Base-by-base conservation (phyloP, 2,888 invertebrate species). In the Timema cristinae region DNA sequence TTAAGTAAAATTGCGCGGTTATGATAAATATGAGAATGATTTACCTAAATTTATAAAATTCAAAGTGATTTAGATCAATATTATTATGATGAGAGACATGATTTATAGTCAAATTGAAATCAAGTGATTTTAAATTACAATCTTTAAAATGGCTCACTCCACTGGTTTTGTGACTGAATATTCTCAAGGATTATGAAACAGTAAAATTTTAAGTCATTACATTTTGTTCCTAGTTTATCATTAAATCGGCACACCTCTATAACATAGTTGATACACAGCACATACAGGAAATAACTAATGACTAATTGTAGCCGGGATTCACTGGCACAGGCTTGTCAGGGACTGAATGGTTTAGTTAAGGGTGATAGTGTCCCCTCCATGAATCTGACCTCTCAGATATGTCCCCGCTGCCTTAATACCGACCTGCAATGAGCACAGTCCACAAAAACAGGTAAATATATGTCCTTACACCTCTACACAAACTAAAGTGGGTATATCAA, bases 401-500 rank as follows among this genome's bases (percentile, higher is more conserved):
- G 66, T 68, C 59, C 68, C 71, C 70, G 66, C 68, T 49, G 50
- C 71, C 69, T 68, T 75, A 83, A 82, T 83, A 83, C 79, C 83
- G 83, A 82, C 83, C 83, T 83, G 83, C 81, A 83, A 83, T 82
- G 80, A 80, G 82, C 81, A 80, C 72, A 70, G 61, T 63, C 68
- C 63, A 72, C 72, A 72, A 63, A 69, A 54, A 69, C 66, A 32
- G 32, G 32, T 32, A 32, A 66, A 72, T 72, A 32, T 71, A 67
- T 49, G 63, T 66, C 47, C 50, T 66, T 50, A 56, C 50, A 50
- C 47, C 54, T 16, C 51, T 32, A 70, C 61, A 49, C 32, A 52
- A 63, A 67, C 54, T 56, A 61, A 50, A 70, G 1, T 15, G 15
- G 16, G 50, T 66, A 13, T 16, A 11, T 49, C 16, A 50, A 68